Conservation (phyloP, 2,113 vertebrate genomes). For the Pipra filicauda region DNA sequence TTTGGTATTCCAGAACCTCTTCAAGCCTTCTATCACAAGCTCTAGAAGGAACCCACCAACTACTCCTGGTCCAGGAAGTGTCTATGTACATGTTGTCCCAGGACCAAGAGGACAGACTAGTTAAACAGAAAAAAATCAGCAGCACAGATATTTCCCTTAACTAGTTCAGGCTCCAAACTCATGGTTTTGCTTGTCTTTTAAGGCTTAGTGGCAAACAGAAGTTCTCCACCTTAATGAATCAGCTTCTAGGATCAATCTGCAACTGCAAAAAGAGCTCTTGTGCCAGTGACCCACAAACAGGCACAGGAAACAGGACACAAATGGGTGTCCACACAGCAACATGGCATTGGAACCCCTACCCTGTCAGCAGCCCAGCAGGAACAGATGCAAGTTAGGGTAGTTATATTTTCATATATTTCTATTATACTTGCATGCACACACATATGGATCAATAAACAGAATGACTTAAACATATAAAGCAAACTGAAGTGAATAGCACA, state of each 20-base stretch:
- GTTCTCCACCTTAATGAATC: neutral
- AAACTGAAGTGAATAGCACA: neutral
- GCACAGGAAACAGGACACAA: neutral
- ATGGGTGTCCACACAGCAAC: neutral
- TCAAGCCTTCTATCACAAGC: neutral
- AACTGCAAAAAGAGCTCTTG: neutral
- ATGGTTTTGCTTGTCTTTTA: neutral
- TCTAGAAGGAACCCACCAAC: neutral
- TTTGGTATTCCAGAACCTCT: neutral
- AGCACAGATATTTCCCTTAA: neutral
- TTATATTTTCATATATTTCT: neutral
- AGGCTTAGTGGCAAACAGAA: neutral
- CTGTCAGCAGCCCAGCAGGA: neutral
- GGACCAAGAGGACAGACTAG: neutral
- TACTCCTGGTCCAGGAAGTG: neutral
- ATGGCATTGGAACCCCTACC: neutral
- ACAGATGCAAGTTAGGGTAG: neutral
- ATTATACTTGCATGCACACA: neutral
- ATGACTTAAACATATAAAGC: neutral
- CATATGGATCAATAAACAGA: neutral
- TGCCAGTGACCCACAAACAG: neutral
- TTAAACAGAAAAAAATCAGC: neutral
- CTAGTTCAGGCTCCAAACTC: neutral
- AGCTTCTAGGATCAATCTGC: neutral
- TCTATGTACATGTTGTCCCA: accelerated